These are phyloP conservation scores for Bursaphelenchus mucronatus DNA, from an alignment of 1,140 invertebrate species.

Conservation along the genomic window DNA sequence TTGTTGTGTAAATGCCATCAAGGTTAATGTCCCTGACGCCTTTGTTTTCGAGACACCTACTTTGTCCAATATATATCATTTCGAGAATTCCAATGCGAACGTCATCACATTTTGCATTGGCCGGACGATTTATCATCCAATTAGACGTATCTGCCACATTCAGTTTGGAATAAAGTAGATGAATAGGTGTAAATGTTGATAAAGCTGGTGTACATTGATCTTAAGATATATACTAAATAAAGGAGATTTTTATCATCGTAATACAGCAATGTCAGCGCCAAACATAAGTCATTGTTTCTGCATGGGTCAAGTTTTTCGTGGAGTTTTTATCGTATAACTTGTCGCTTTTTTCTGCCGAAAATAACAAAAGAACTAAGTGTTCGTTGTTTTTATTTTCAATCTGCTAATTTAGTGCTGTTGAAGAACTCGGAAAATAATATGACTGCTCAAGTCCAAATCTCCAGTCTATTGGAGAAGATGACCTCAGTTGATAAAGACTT, in stretches of 20 bases:
- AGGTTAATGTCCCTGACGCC: constrained; percentile 6
- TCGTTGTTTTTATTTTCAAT: constrained; percentile 1
- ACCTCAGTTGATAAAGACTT: constrained; percentile 98
- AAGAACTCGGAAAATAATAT: constrained; percentile 21
- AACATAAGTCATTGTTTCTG: no score
- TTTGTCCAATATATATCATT: constrained; percentile 7
- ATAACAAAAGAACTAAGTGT: background rate
- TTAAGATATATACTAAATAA: no score
- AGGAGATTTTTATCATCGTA: no score
- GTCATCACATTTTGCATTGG: constrained; percentile 6
- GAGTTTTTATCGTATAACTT: constrained; percentile 5
- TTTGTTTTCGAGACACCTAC: constrained; percentile 12
- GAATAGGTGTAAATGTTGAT: no score
- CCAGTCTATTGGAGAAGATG: constrained; percentile 71
- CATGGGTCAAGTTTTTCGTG: background rate
- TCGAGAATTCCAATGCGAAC: background rate
- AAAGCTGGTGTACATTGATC: no score
- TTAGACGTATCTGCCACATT: constrained; percentile 9
- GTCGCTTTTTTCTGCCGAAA: no score
- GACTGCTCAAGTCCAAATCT: constrained; percentile 34
- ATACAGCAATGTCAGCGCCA: no score
- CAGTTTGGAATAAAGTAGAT: background rate
- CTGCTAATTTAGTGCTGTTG: background rate
- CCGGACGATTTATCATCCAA: background rate
- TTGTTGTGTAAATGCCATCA: background rate